Evolutionary conservation across 2,797 vertebrate species (phyloP), one percentile per base, ranked within the genome.

Genomic region (Picus viridis): DNA sequence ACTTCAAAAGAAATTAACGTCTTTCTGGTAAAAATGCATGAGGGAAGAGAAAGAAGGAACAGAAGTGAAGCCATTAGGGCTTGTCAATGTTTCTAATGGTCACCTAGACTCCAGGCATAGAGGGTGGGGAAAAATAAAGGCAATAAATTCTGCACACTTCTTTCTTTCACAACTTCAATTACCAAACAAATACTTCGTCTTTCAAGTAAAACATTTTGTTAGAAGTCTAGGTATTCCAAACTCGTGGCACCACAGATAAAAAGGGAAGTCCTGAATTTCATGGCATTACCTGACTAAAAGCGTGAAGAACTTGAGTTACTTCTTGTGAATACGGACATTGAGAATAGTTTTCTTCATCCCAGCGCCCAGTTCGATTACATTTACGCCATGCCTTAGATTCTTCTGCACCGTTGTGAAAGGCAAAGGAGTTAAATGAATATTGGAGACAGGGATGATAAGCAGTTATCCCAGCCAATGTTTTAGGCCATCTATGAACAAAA

Each of bases 261-360:
- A 69, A 85, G 29, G 39, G 19, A 20, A 91, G n/a, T 9, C 32
- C 5, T 24, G 20, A 58, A 67, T 41, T 81, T 53, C 81, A 47
- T 41, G 87, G 20, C 1, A 6, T 68, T 97, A 99, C 99, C 98
- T 98, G 98, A 67, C 98, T 99, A 92, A 99, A 98, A 82, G 98
- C 97, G 74, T 99, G 98, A 90, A 99, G 98, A 70, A 98, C 96
- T 30, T 98, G 98, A 39, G 98, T 99, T 82, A 99, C 95, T 91
- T 99, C 98, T 59, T 98, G 98, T 82, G 98, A 98, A 51, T 98
- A 99, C 6, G 98, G 98, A 87, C 99, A 99, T 93, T 98, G 98
- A 62, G 98, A 98, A 96, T 99, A 99, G 96, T 98, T 98, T 49
- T 98, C 98, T 70, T 99, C 98, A 20, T 97, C 98, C 99, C 99